Percentiles rank a stretch among this genome's conserved stretches.
Conservation (phyloP, 2,797 vertebrate species). For the Gobio occitaniae region DNA sequence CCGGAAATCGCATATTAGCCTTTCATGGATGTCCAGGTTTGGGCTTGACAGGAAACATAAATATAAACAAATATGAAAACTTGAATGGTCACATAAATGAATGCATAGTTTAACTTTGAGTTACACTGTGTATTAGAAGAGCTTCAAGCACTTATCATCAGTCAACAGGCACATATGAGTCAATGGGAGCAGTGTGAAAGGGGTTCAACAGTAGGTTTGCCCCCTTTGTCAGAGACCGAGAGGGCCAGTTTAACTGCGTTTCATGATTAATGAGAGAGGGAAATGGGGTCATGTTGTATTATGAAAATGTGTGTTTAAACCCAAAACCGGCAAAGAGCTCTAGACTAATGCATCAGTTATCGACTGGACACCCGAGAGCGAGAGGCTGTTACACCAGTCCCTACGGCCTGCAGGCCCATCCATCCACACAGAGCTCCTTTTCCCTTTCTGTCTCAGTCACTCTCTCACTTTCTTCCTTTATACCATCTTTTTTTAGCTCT, state of each 20-base stretch:
- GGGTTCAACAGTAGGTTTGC: conserved; percentile 49
- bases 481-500: not conserved
- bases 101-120: not conserved
- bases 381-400: conserved; percentile 73
- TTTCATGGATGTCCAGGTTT: not conserved
- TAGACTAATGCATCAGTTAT: conserved; percentile 86
- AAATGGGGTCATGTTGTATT: conserved; percentile 86
- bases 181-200: conserved; percentile 33
- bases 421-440: conserved; percentile 65
- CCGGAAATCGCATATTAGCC: not conserved
- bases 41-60: not conserved
- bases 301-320: conserved; percentile 88
- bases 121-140: not conserved
- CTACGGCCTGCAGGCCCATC: conserved; percentile 70
- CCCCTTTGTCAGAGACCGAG: conserved; percentile 54
- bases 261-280: conserved; percentile 85
- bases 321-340: conserved; percentile 79
- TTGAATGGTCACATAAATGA: not conserved
- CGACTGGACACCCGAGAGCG: conserved; percentile 84
- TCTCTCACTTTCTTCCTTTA: conserved; percentile 32
- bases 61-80: not conserved
- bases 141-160: conserved; percentile 4
- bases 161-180: conserved; percentile 37
- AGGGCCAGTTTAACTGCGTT: conserved; percentile 73
- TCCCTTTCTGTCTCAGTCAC: conserved; percentile 40